Base-by-base conservation (phyloP, 2,797 vertebrate genomes). In the Coccyzus lansbergi region DNA sequence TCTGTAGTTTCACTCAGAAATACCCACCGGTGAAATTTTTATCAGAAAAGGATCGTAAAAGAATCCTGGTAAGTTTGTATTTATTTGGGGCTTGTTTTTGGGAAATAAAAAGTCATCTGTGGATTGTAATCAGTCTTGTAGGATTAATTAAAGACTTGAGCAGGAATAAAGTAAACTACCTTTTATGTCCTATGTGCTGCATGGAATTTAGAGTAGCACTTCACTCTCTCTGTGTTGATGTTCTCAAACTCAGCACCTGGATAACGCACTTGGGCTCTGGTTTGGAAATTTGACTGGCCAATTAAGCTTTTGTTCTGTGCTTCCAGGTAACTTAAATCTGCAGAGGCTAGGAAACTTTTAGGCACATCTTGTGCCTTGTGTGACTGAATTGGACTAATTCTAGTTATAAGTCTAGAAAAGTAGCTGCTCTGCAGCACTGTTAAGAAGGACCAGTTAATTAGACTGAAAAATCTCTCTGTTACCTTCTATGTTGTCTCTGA, bases 11-110 rank as follows among this genome's bases (percentile, higher is more conserved):
- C 96, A 99, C 98, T 63, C 99, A 99, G 97, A 99, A 99, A 97
- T 99, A 99, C 69, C 99, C 99, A 33, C 99, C 99, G 2, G 99
- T 99, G 92, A 99, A 99, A 97, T 99, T 99, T 97, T 98, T 99
- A 70, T 99, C 99, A 17, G 99, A 99, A 97, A 99, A 99, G 96
- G 99, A 99, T 96, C 98, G 99, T 75, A 99, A 99, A 97, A 98
- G 99, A 97, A 99, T 99, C 97, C 97, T 99, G 99, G 99, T 99
- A 98, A 98, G 98, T 95, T 95, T 82, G 21, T 46, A 33, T 91
- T 81, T 96, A 49, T 20, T 94, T 24, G 12, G 33, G 67, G 56
- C 12, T 71, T 76, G 21, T 26, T 88, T 86, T 38, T 3, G 55
- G 68, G 58, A 72, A 81, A 53, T 59, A 25, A 52, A 42, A 48